Conservation (phyloP, 1,140 invertebrate species). For the Rhynchophorus ferrugineus region DNA sequence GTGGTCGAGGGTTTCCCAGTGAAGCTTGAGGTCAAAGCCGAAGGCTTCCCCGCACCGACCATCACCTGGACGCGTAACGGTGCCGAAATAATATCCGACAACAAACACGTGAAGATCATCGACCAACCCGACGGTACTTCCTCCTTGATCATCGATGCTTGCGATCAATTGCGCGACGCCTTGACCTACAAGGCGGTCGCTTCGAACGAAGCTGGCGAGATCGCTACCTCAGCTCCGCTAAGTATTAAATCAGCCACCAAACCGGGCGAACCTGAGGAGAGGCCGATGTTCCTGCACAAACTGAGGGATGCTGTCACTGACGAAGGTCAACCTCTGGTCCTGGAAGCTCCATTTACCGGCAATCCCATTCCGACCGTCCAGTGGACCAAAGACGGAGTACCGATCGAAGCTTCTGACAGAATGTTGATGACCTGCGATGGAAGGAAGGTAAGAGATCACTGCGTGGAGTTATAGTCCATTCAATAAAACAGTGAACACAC, state of each 20-base stretch:
- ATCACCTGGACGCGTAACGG: constrained; percentile 73
- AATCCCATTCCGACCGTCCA: constrained; percentile 79
- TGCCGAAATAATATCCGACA: constrained; percentile 66
- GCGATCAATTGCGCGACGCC: constrained; percentile 53
- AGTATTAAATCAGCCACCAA: constrained; percentile 47
- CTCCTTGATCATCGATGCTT: constrained; percentile 54
- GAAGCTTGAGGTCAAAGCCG: constrained; percentile 67
- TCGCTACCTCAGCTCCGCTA: constrained; percentile 59
- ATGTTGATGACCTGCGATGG: constrained; percentile 71
- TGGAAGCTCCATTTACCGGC: constrained; percentile 67
- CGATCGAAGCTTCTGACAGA: constrained; percentile 55
- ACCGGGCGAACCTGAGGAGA: constrained; percentile 57
- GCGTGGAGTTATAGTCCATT: too few species aligned
- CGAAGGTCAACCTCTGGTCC: constrained; percentile 61
- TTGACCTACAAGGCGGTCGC: constrained; percentile 71
- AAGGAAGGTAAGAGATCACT: constrained; percentile 50
- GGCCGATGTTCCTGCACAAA: constrained; percentile 65
- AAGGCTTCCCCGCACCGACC: constrained; percentile 64
- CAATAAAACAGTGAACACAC: too few species aligned
- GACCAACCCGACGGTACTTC: constrained; percentile 61
- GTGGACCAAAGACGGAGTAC: constrained; percentile 74
- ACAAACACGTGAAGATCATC: constrained; percentile 56
- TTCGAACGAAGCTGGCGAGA: constrained; percentile 65
- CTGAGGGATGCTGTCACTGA: constrained; percentile 67
- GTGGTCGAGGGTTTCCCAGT: constrained; percentile 76